Evolutionary conservation across 2,797 vertebrate genomes (phyloP).

Genomic region (Hipposideros larvatus): DNA sequence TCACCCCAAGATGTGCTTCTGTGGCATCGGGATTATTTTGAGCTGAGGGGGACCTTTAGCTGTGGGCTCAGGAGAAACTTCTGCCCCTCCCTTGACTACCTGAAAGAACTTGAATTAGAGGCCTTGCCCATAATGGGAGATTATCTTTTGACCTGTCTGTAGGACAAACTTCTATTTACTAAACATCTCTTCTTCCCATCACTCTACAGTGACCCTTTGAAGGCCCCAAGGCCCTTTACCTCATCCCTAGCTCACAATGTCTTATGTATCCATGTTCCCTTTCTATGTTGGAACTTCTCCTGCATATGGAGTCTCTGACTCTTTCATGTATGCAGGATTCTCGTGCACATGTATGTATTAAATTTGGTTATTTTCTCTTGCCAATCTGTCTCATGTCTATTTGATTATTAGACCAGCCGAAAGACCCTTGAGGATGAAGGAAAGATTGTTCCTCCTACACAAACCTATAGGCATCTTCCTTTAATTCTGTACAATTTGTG

Average conservation of each 20-base stretch:
- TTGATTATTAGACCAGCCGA: neutral
- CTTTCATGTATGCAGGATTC: neutral
- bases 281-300: neutral
- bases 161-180: neutral
- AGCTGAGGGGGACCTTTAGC: neutral
- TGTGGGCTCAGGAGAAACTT: neutral
- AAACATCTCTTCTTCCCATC: neutral
- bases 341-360: neutral
- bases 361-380: neutral
- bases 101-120: neutral
- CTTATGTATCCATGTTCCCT: neutral
- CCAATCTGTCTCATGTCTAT: neutral
- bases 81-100: neutral
- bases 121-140: neutral
- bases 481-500: neutral
- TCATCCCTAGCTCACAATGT: neutral
- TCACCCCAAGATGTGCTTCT: neutral
- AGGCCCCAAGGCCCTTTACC: neutral
- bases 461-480: neutral
- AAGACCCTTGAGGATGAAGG: neutral
- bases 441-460: neutral
- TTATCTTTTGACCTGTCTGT: too few species aligned
- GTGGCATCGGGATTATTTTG: neutral
- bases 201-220: neutral
- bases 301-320: neutral